Evolutionary conservation across 2,797 vertebrate species (phyloP), one percentile per base, ranked within the genome.

Genomic region (Acrocephalus scirpaceus): DNA sequence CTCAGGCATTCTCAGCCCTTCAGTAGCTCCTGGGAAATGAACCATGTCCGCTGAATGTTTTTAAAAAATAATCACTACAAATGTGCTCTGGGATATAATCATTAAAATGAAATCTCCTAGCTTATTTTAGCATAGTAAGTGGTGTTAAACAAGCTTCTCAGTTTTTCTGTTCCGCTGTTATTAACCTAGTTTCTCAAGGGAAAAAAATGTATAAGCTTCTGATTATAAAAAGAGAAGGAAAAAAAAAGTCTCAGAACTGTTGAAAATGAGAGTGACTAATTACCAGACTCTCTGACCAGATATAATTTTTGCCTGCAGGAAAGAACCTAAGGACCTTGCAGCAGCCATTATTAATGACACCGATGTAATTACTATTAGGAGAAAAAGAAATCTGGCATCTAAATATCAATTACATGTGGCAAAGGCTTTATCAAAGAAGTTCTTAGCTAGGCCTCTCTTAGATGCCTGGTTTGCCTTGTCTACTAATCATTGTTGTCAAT

Each of bases 391-490:
- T 95, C 61, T 96, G 60, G 73, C 45, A 14, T 95, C 87, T 94
- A 97, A 97, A 96, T 96, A 97, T 97, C 96, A 96, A 92, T 96
- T 96, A 71, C 44, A 58, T 87, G 94, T 89, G 95, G 92, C 93
- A 92, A 88, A 95, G 81, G n/a, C 30, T 95, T 97, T 96, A 71
- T 94, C 57, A 79, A 54, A 93, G 66, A 86, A 51, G 45, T 95
- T 96, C 84, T 96, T 45, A 64, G 65, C 85, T 44, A 81, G 67
- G 86, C 77, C 90, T 96, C 92, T 90, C 36, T 97, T 95, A 96
- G 85, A 70, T 94, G 80, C 92, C 65, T 60, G 16, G 32, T 79
- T 91, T 96, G 90, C 75, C 72, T 96, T 17, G 42, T 61, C 50
- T 95, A 44, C 92, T 96, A 95, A 97, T 97, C 38, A 67, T 72